Percentiles rank a stretch among this genome's conserved stretches.
Conservation (phyloP, 1,140 invertebrate genomes). For the Procambarus clarkii region DNA sequence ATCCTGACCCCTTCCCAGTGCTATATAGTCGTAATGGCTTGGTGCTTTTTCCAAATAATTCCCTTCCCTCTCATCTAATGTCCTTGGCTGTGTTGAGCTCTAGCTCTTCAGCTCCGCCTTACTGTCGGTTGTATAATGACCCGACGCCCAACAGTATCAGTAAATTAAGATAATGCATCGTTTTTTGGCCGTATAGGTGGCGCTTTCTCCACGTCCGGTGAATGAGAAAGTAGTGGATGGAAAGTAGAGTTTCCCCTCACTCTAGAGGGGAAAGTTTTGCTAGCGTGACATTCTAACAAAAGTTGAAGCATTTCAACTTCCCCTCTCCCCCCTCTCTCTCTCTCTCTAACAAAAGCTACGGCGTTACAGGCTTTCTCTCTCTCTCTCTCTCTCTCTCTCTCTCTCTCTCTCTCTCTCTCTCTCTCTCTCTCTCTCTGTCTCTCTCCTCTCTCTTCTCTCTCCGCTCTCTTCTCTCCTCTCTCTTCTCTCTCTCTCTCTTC, state of each 20-base stretch:
- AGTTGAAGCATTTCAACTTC: not conserved
- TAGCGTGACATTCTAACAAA: constrained; percentile 23
- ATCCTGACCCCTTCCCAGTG: too few species aligned
- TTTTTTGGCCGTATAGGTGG: not conserved
- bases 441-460: not conserved
- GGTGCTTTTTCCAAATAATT: too few species aligned
- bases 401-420: not conserved
- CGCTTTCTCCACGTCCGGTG: not conserved
- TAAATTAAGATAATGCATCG: too few species aligned
- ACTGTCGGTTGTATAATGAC: too few species aligned
- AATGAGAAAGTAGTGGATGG: not conserved
- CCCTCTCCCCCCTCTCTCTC: constrained; percentile 8
- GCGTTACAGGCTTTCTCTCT: not conserved
- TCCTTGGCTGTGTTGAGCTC: too few species aligned
- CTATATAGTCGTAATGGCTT: too few species aligned
- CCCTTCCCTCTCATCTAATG: too few species aligned
- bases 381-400: constrained; percentile 9
- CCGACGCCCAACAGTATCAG: too few species aligned
- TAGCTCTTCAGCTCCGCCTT: too few species aligned
- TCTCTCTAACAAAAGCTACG: not conserved
- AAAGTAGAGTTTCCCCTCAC: not conserved
- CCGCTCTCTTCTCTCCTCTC: not conserved
- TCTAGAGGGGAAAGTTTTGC: not conserved
- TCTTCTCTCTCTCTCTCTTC: not conserved
- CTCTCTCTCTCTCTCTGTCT: not conserved